Conservation (phyloP, 1,140 invertebrate genomes). For the Platorchestia sp. region DNA sequence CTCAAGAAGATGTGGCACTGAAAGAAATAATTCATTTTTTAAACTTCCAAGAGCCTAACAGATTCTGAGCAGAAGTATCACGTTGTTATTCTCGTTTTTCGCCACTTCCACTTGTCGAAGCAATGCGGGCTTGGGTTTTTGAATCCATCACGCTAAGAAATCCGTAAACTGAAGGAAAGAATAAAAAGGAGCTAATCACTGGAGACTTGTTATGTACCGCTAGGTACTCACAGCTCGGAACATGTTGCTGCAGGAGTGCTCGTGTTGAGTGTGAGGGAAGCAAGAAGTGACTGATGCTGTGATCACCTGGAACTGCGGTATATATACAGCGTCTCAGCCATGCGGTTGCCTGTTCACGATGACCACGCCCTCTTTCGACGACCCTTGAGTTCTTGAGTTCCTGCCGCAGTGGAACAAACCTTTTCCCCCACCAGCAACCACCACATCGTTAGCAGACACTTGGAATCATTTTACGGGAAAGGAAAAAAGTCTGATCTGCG, state of each 20-base stretch:
- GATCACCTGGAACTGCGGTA: background rate
- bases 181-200: background rate
- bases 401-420: background rate
- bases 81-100: background rate
- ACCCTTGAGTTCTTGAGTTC: background rate
- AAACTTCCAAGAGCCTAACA: background rate
- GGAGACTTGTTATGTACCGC: background rate
- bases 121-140: background rate
- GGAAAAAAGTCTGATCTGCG: background rate
- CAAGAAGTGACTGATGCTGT: slow-evolving; percentile 4
- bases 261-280: background rate
- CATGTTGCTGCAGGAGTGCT: slow-evolving; percentile 21
- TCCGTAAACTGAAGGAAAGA: background rate
- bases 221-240: slow-evolving; percentile 1
- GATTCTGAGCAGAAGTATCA: background rate
- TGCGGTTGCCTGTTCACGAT: background rate
- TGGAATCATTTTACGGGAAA: background rate
- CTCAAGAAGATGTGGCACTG: no score
- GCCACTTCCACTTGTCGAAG: background rate
- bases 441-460: background rate
- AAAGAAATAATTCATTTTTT: no score
- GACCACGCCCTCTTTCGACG: slow-evolving; percentile 3
- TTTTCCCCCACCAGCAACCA: background rate
- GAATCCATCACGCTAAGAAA: background rate
- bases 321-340: background rate